Conservation (phyloP, 1,140 invertebrate species). For the Drosophila varians region DNA sequence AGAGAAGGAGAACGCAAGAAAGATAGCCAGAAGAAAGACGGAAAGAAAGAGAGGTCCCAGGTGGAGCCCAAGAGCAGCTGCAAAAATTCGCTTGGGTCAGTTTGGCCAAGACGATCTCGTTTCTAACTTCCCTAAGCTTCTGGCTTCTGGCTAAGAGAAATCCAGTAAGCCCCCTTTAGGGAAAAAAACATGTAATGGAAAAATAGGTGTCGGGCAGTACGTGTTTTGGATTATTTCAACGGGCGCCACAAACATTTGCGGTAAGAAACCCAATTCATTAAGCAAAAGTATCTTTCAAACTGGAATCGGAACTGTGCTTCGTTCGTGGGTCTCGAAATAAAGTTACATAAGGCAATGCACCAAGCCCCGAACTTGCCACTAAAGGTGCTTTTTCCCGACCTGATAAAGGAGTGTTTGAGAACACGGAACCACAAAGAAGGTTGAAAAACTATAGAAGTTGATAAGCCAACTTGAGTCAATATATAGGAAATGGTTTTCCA, state of each 20-base stretch:
- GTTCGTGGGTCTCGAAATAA: constrained; percentile 18
- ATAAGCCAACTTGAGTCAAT: constrained; percentile 30
- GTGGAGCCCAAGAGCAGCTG: constrained; percentile 39
- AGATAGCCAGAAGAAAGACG: constrained; percentile 14
- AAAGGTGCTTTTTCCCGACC: constrained; percentile 27
- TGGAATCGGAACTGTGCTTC: constrained; percentile 20
- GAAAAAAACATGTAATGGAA: constrained; percentile 32
- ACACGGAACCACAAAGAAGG: constrained; percentile 39
- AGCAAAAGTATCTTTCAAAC: constrained; percentile 19
- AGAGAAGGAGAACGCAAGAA: constrained; percentile 2
- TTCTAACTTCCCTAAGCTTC: constrained; percentile 12
- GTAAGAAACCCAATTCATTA: constrained; percentile 38
- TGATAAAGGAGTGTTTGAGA: constrained; percentile 35
- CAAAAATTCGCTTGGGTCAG: constrained; percentile 34
- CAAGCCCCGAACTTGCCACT: background rate
- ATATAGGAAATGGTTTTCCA: constrained; percentile 9
- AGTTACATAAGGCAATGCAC: constrained; percentile 32
- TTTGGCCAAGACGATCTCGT: constrained; percentile 21
- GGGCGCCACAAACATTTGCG: constrained; percentile 40
- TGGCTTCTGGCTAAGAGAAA: constrained; percentile 1
- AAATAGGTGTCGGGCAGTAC: constrained; percentile 40
- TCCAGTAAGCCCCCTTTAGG: background rate
- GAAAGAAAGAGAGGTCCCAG: constrained; percentile 14
- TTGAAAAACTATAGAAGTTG: constrained; percentile 21
- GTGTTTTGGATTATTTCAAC: constrained; percentile 76